phyloP scores from a whole-genome alignment of 2,797 vertebrate species.

The Carduelis carduelis region DNA sequence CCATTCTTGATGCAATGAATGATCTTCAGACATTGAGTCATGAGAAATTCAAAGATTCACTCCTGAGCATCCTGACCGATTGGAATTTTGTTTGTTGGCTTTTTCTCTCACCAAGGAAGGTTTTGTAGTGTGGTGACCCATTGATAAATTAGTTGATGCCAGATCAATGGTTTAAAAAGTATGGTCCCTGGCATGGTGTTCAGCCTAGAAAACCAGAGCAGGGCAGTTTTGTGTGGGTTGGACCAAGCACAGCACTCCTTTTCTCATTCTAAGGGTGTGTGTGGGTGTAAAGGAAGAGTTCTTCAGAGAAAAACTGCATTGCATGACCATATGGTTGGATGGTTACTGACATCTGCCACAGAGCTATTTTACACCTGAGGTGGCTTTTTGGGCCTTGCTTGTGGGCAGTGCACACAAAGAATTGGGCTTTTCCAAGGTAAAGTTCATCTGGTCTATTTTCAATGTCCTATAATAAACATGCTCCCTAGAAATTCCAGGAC shows the following conservation, averaged over 20 bases:
- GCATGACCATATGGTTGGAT: neutral
- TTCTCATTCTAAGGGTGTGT: neutral
- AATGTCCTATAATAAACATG: rapidly evolving
- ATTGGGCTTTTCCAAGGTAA: neutral
- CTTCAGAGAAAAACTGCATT: neutral
- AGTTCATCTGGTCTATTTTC: neutral
- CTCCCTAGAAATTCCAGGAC: neutral
- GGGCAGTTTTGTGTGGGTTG: neutral
- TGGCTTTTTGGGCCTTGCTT: neutral
- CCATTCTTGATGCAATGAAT: neutral
- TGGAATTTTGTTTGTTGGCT: neutral
- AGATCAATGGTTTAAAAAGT: neutral
- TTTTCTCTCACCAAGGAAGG: neutral
- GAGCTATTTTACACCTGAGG: neutral
- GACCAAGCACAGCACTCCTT: neutral
- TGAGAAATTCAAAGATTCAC: neutral
- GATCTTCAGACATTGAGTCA: neutral
- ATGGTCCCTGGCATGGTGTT: neutral
- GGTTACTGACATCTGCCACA: neutral
- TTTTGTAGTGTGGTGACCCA: neutral
- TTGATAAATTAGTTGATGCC: neutral
- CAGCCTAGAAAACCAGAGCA: neutral
- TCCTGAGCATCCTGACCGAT: neutral
- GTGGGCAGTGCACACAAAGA: neutral
- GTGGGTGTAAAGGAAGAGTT: neutral